Base-by-base conservation (phyloP, 2,888 invertebrate genomes). In the Lithophane semibrunnea region DNA sequence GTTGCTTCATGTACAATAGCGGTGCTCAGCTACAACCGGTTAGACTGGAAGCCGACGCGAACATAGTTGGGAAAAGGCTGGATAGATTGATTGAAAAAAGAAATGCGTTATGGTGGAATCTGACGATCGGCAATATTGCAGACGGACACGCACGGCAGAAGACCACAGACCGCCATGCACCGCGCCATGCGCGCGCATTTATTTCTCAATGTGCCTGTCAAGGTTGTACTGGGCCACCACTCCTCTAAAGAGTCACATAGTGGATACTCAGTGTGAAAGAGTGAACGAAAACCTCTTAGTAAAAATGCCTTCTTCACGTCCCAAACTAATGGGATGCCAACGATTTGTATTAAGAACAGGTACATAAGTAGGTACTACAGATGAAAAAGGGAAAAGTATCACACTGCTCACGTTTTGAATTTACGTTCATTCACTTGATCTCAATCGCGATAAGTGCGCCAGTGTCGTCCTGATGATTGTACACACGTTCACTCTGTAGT, bases 361-460 rank as follows among this genome's bases (percentile, higher is more conserved):
- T 83, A 67, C 60, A 52, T 21, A 54, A 37, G 64, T 21, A 52
- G 52, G 18, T 75, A 78, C 61, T 10, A 18, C 56, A 49, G 16
- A 44, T 78, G 29, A 44, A 77, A 83, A 78, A 61, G 44, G 37
- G 9, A 82, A 83, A 79, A 83, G 75, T 76, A 77, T 79, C 70
- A 60, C 54, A 73, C 67, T 81, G 83, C 77, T 85, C 92, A 92
- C 93, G 93, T 92, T 84, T 87, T 73, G 84, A 88, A 88, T 92
- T 92, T 91, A 92, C 91, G 86, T 86, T 87, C 87, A 86, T 88
- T 88, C 87, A 79, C 81, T 89, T 88, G 93, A 93, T 93, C 88
- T 86, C 89, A 88, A 91, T 92, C 88, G 80, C 80, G 92, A 93
- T 92, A 92, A 88, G 86, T 82, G 79, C 86, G 88, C 86, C 61